Evolutionary conservation across 30 jellyfish, hydroid and myxozoan genomes (phyloP).

Genomic region (Pseudorhiza aurosa): DNA sequence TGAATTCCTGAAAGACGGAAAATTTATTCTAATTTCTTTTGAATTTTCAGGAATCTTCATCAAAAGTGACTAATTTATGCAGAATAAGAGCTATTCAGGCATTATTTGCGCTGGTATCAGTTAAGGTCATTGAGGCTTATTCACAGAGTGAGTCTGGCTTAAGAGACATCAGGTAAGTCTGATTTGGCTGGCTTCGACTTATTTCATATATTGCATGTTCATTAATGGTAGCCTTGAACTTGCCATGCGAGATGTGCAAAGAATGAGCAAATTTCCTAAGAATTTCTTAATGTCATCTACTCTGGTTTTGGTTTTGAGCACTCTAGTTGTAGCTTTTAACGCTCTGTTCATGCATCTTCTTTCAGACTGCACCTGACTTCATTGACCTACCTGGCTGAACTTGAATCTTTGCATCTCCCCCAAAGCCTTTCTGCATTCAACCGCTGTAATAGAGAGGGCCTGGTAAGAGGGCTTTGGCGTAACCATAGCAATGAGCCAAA

Average conservation of each 20-base stretch:
- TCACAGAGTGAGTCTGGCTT: slow-evolving; percentile 2
- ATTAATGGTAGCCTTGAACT: too few relatives aligned
- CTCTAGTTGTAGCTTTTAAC: too few relatives aligned
- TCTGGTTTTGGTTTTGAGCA: too few relatives aligned
- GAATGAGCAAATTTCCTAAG: too few relatives aligned
- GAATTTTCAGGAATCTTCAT: slow-evolving; percentile 49
- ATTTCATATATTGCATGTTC: too few relatives aligned
- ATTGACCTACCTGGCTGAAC: slow-evolving; percentile 75
- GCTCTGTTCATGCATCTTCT: too few relatives aligned
- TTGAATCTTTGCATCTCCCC: slow-evolving; percentile 79
- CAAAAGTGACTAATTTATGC: slow-evolving; percentile 57
- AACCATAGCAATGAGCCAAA: slow-evolving; percentile 90
- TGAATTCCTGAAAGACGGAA: too few relatives aligned
- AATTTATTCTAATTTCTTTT: too few relatives aligned
- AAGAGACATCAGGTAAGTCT: slow-evolving; percentile 70
- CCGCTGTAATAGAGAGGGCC: slow-evolving; percentile 78
- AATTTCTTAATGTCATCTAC: too few relatives aligned
- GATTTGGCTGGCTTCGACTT: too few relatives aligned
- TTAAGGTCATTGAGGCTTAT: slow-evolving; percentile 51
- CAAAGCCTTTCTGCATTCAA: slow-evolving; percentile 73
- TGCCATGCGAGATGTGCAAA: too few relatives aligned
- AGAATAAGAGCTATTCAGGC: slow-evolving; percentile 91
- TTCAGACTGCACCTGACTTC: slow-evolving; percentile 47
- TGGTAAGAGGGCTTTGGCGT: slow-evolving; percentile 96
- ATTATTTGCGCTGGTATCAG: slow-evolving; percentile 79